These are phyloP conservation scores for Gryllus longicercus DNA, from an alignment of 2,888 invertebrate genomes.

Conservation along the genomic window DNA sequence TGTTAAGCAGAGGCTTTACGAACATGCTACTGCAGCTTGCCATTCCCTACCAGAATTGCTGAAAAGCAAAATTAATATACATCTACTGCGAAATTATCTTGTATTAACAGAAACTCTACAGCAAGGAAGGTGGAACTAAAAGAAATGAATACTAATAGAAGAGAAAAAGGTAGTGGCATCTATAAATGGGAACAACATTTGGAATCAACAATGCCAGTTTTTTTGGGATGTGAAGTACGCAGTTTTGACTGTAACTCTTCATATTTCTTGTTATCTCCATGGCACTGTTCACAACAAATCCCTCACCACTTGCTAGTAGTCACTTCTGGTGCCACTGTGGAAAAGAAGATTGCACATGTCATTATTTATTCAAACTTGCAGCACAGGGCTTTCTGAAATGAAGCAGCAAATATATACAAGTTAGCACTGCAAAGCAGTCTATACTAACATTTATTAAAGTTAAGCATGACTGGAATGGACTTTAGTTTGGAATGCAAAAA, in stretches of 20 bases:
- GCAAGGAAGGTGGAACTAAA: neutral
- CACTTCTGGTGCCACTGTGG: constrained; percentile 27
- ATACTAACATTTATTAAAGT: too few relatives aligned
- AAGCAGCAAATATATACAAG: too few relatives aligned
- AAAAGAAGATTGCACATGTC: constrained; percentile 19
- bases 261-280: neutral
- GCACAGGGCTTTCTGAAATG: too few relatives aligned
- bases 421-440: too few relatives aligned
- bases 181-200: neutral
- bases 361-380: too few relatives aligned
- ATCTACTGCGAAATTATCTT: too few relatives aligned
- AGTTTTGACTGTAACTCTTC: neutral
- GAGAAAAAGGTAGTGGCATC: neutral
- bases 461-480: too few relatives aligned
- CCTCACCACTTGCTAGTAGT: constrained; percentile 29
- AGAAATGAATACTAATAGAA: neutral
- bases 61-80: neutral
- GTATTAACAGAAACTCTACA: neutral
- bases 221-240: neutral
- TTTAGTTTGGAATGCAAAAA: too few relatives aligned
- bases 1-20: constrained; percentile 19
- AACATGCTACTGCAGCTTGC: constrained; percentile 24
- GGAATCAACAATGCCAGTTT: neutral
- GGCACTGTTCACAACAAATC: constrained; percentile 21
- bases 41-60: constrained; percentile 26